These are phyloP conservation scores for Heterotis niloticus DNA, from an alignment of 2,113 vertebrate species.

Conservation along the genomic window DNA sequence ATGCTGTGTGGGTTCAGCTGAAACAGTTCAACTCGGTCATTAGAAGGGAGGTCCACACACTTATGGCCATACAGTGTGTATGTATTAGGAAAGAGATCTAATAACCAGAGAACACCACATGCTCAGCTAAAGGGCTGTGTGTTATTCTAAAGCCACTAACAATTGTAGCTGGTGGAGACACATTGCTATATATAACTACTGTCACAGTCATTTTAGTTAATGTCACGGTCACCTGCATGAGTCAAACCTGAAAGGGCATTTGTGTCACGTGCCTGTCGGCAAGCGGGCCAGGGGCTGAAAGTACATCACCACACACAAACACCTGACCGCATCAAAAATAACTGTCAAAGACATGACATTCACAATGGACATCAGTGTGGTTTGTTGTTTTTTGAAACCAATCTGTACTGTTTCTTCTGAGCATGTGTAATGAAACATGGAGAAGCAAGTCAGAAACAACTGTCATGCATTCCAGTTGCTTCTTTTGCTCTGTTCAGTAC, in stretches of 20 bases:
- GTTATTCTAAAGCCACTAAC: too few relatives aligned
- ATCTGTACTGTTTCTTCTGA: background rate
- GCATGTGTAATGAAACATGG: too few relatives aligned
- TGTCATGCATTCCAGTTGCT: background rate
- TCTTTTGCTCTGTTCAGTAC: background rate
- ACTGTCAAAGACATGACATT: background rate
- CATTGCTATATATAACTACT: background rate
- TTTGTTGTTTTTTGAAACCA: background rate
- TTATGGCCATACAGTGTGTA: too few relatives aligned
- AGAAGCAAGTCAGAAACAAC: background rate
- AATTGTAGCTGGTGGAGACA: background rate
- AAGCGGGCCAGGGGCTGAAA: background rate
- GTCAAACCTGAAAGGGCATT: slow-evolving; percentile 4
- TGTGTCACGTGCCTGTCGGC: background rate
- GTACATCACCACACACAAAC: background rate
- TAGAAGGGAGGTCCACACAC: too few relatives aligned
- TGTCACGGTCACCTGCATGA: background rate
- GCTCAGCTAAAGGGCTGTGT: too few relatives aligned
- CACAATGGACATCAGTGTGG: background rate
- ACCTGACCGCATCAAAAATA: background rate
- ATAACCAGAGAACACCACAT: too few relatives aligned
- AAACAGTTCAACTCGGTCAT: too few relatives aligned
- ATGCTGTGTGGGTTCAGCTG: too few relatives aligned
- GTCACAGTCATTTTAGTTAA: background rate
- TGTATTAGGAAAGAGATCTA: too few relatives aligned